A percentile compares a stretch with the other conserved stretches of the same genome.
phyloP scores from a whole-genome alignment of 2,888 invertebrate genomes.

The Tyria jacobaeae region DNA sequence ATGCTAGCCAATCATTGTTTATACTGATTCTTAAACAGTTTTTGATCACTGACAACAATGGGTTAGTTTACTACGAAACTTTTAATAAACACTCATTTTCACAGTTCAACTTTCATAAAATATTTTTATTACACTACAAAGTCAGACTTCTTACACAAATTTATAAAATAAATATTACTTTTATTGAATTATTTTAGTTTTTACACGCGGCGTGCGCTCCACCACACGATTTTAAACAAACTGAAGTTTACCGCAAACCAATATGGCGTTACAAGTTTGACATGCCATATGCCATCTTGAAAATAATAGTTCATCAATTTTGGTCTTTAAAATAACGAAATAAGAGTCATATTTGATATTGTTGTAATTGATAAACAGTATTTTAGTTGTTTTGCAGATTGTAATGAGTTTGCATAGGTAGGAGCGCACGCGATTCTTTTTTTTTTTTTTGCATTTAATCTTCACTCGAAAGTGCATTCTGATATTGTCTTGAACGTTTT shows the following conservation, averaged over 20 bases:
- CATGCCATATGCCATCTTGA: constrained; percentile 19
- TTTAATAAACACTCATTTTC: constrained; percentile 20
- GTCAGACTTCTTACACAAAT: constrained; percentile 17
- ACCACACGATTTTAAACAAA: constrained; percentile 18
- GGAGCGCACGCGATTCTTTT: constrained; percentile 45
- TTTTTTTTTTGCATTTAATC: constrained; percentile 45
- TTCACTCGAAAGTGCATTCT: constrained; percentile 49
- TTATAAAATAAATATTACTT: constrained; percentile 19
- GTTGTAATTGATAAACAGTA: constrained; percentile 9
- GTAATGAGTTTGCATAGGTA: constrained; percentile 27
- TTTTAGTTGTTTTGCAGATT: constrained; percentile 26
- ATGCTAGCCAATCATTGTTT: constrained; percentile 57
- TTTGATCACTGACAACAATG: constrained; percentile 35
- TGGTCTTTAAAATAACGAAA: not conserved
- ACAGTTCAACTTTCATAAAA: constrained; percentile 23
- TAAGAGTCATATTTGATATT: constrained; percentile 23
- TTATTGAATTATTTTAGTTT: constrained; percentile 20
- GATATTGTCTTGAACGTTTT: constrained; percentile 25
- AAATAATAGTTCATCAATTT: constrained; percentile 7
- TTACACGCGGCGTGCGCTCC: constrained; percentile 16
- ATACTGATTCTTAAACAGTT: constrained; percentile 40
- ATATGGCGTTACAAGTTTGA: constrained; percentile 24
- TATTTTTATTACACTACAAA: constrained; percentile 21
- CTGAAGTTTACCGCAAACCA: constrained; percentile 43
- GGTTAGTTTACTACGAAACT: constrained; percentile 10